Evolutionary conservation across 2,888 invertebrate species (phyloP).

Genomic region (Coelinius sp.): DNA sequence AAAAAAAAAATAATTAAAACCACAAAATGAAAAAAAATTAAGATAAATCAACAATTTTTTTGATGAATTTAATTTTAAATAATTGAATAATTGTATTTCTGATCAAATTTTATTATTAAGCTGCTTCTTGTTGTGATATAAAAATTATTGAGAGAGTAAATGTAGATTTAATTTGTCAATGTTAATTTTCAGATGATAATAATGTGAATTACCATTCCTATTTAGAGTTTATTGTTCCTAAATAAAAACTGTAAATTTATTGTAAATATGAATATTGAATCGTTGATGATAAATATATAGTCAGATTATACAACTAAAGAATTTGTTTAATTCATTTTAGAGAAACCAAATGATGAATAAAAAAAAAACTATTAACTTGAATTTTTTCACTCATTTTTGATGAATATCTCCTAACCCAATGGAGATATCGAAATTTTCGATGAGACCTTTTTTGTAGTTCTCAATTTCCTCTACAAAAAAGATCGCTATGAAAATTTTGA

Average conservation of each 20-base stretch:
- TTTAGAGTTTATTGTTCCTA: slow-evolving; percentile 65
- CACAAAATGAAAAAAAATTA: not conserved
- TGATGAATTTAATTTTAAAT: slow-evolving; percentile 19
- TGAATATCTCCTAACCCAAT: too few relatives aligned
- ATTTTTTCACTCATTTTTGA: too few relatives aligned
- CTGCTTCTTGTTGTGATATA: slow-evolving; percentile 57
- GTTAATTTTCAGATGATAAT: slow-evolving; percentile 14
- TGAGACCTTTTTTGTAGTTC: too few relatives aligned
- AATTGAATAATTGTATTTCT: slow-evolving; percentile 14
- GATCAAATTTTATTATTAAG: slow-evolving; percentile 35
- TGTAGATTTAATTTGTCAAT: slow-evolving; percentile 3
- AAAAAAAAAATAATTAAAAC: not conserved
- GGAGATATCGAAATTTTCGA: too few relatives aligned
- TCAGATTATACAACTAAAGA: slow-evolving; percentile 28
- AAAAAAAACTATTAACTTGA: not conserved
- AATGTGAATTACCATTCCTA: slow-evolving; percentile 47
- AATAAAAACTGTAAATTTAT: slow-evolving; percentile 63
- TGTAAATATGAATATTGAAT: slow-evolving; percentile 61
- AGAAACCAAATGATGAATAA: too few relatives aligned
- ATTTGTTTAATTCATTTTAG: too few relatives aligned
- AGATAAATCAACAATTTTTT: slow-evolving; percentile 1
- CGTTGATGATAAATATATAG: slow-evolving; percentile 49
- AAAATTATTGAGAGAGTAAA: slow-evolving; percentile 41
- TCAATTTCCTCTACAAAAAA: too few relatives aligned
- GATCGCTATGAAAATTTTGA: too few relatives aligned